Percentiles rank a stretch among this genome's conserved stretches.
These are phyloP conservation scores for Heteropelma amictum DNA, from an alignment of 2,888 invertebrate species.

Conservation along the genomic window DNA sequence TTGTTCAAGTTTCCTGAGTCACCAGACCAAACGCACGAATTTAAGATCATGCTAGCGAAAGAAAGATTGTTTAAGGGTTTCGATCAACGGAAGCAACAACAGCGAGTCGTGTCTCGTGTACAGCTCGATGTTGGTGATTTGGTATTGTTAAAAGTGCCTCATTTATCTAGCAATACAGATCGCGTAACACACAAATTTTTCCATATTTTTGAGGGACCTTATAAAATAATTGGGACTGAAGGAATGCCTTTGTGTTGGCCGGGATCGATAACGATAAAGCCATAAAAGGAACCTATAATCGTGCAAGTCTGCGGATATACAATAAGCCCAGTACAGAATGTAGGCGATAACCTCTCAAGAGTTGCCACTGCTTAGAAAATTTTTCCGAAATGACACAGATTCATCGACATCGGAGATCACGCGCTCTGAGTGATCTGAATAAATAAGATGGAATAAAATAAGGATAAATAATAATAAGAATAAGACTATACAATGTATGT, in stretches of 20 bases:
- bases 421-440: too few relatives aligned
- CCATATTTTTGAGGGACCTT: constrained; percentile 33
- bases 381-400: too few relatives aligned
- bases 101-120: background rate
- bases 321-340: background rate
- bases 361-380: background rate
- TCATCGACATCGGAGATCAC: too few relatives aligned
- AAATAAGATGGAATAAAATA: too few relatives aligned
- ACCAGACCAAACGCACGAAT: background rate
- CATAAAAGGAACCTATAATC: background rate
- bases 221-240: constrained; percentile 3
- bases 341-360: background rate
- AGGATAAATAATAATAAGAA: too few relatives aligned
- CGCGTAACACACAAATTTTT: constrained; percentile 32
- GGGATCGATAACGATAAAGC: background rate
- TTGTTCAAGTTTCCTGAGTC: background rate
- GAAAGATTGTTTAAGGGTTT: background rate
- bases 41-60: background rate
- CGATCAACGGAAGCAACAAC: background rate
- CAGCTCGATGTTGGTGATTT: background rate
- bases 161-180: constrained; percentile 20
- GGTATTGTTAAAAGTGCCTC: constrained; percentile 30
- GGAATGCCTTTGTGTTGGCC: background rate
- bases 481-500: background rate
- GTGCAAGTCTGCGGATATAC: background rate